Evolutionary conservation across 2,888 invertebrate species (phyloP), one percentile per base, ranked within the genome.

Genomic region (Pasiphila rectangulata): DNA sequence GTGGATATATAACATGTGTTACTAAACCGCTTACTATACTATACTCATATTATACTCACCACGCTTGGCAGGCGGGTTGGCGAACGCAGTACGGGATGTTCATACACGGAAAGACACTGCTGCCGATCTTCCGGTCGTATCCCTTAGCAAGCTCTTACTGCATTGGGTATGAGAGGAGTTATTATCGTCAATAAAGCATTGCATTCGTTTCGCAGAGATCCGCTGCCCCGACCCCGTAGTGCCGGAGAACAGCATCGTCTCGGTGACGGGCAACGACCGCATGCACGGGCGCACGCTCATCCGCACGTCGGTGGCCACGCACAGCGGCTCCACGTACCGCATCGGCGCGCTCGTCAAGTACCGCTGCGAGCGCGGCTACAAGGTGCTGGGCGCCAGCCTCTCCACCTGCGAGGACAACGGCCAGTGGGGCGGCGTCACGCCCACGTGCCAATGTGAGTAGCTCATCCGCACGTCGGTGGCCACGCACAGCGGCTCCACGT

Each of bases 211-310:
- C 54, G 0, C 76, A 95, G 96, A 97, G 88, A 95, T 97, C 57
- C 92, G 97, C 41, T 97, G 97, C 67, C 90, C 94, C 0, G 96
- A 96, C 64, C 97, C 97, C 0, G 83, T 93, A 1, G 86, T 96
- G 17, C 94, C 97, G 0, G 93, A 94, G 17, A 96, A 96, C 73
- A 94, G 96, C 54, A 94, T 96, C 13, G 90, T 96, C 0, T 96
- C 96, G 0, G 95, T 97, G 20, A 96, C 96, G 0, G 96, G 96
- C 39, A 97, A 97, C 72, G 97, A 97, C 73, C 90, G 97, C 38
- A 94, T 95, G 91, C 96, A 96, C 69, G 96, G 96, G 0, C 90
- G 96, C 16, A 96, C 96, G 0, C 82, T 96, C 10, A 94, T 96
- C 56, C 89, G 94, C 25, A 96, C 96, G 0, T 92, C 25, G 0